These are phyloP conservation scores for Phanerotoma sp. DNA, from an alignment of 2,888 invertebrate genomes.

Conservation along the genomic window DNA sequence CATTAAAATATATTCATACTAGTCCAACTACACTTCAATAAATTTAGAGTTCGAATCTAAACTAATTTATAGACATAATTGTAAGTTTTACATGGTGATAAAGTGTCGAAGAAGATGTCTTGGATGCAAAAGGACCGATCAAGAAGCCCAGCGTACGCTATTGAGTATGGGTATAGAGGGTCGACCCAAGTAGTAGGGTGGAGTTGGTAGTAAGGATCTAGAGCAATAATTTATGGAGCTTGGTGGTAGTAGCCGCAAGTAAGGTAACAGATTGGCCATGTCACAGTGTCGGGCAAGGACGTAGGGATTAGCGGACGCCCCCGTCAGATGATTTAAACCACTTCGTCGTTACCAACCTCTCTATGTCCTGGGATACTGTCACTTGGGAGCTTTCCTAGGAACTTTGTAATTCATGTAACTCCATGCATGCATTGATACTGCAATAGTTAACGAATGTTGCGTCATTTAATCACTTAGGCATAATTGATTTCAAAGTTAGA, in stretches of 20 bases:
- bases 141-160: too few species aligned
- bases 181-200: constrained; percentile 3
- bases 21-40: too few species aligned
- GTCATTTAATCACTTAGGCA: not conserved
- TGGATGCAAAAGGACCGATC: too few species aligned
- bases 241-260: constrained; percentile 31
- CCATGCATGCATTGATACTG: not conserved
- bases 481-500: not conserved
- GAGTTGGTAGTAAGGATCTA: constrained; percentile 10
- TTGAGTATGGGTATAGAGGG: too few species aligned
- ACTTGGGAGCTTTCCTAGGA: constrained; percentile 7
- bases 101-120: too few species aligned
- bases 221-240: constrained; percentile 37
- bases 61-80: too few species aligned
- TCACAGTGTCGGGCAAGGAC: constrained; percentile 35
- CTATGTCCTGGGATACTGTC: constrained; percentile 5
- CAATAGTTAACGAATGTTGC: not conserved
- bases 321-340: constrained; percentile 35
- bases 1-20: too few species aligned
- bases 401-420: not conserved
- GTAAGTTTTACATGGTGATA: too few species aligned
- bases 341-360: constrained; percentile 22
- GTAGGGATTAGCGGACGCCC: constrained; percentile 34
- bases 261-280: constrained; percentile 38
- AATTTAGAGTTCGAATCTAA: too few species aligned